These are phyloP conservation scores for Toxotes chatareus DNA, from an alignment of 2,113 vertebrate genomes.

Conservation along the genomic window DNA sequence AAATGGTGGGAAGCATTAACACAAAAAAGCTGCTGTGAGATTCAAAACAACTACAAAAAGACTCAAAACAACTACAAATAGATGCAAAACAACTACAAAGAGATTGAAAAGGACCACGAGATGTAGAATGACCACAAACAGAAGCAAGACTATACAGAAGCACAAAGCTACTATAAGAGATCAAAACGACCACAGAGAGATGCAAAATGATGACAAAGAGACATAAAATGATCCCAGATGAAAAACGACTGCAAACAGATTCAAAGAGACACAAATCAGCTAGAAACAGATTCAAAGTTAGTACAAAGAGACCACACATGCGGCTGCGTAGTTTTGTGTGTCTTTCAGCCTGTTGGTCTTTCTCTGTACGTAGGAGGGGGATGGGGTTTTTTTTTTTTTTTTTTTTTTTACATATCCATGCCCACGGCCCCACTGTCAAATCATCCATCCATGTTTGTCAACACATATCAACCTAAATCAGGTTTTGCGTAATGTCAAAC, in stretches of 20 bases:
- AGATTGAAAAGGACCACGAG: not conserved
- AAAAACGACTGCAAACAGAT: not conserved
- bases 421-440: not conserved
- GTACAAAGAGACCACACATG: not conserved
- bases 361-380: not conserved
- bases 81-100: not conserved
- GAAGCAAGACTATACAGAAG: not conserved
- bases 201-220: not conserved
- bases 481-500: not conserved
- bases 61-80: not conserved
- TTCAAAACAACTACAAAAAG: not conserved
- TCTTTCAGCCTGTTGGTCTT: not conserved
- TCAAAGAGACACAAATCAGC: not conserved
- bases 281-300: not conserved
- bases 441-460: conserved; percentile 18
- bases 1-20: too few species aligned
- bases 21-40: too few species aligned
- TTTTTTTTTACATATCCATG: too few species aligned
- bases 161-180: too few species aligned
- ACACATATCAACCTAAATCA: conserved; percentile 16
- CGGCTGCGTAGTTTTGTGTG: not conserved
- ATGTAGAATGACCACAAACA: not conserved
- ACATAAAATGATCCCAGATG: not conserved
- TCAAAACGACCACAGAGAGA: not conserved
- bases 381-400: too few species aligned